Evolutionary conservation across 1,140 invertebrate species (phyloP).

Genomic region (Scaptomyza hsui): DNA sequence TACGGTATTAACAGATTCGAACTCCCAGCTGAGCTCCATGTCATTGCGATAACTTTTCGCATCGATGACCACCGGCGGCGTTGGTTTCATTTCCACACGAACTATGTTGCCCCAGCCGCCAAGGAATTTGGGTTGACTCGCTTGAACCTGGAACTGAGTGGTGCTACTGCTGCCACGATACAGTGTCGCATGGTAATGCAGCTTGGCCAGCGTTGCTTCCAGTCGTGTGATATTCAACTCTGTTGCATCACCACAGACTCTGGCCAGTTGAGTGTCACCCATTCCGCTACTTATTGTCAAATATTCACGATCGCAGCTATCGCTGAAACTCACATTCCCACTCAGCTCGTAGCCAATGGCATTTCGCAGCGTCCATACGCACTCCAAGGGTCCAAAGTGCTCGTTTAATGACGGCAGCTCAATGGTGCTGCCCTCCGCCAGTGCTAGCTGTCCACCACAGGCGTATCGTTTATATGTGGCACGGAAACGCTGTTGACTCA

Average conservation of each 20-base stretch:
- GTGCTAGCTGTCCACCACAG: constrained; percentile 48
- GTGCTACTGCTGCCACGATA: constrained; percentile 9
- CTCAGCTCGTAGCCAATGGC: constrained; percentile 29
- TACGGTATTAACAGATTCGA: constrained; percentile 86
- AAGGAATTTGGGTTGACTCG: not conserved
- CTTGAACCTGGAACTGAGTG: constrained; percentile 26
- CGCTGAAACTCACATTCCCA: constrained; percentile 52
- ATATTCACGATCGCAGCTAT: constrained; percentile 69
- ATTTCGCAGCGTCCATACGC: constrained; percentile 41
- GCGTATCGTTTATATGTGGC: constrained; percentile 48
- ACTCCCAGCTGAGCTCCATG: constrained; percentile 91
- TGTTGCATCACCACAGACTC: constrained; percentile 42
- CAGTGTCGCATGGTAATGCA: constrained; percentile 55
- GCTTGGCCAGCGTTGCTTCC: not conserved
- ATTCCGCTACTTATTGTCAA: constrained; percentile 6
- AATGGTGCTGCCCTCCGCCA: constrained; percentile 34
- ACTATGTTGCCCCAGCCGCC: constrained; percentile 7
- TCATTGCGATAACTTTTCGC: constrained; percentile 84
- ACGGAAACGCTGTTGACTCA: constrained; percentile 23
- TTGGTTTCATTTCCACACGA: not conserved
- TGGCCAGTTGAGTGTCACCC: constrained; percentile 5
- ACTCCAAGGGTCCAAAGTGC: constrained; percentile 51
- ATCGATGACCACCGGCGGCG: constrained; percentile 34
- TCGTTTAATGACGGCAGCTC: constrained; percentile 21
- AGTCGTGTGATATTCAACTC: constrained; percentile 28